Conservation (phyloP, 2,888 invertebrate species). For the Pollenia griseotomentosa region DNA sequence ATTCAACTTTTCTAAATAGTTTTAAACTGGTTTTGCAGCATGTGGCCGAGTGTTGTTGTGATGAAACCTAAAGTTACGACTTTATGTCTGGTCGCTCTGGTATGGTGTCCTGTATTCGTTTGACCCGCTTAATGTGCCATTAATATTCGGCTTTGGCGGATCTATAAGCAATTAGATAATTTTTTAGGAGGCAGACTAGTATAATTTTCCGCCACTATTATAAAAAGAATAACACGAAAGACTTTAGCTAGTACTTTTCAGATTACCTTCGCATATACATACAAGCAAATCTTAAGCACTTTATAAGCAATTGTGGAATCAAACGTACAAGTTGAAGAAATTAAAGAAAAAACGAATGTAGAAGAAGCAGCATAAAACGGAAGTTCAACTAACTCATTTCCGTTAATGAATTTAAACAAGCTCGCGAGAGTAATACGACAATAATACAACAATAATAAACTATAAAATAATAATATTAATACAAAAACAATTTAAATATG, state of each 20-base stretch:
- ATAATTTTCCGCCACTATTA: too few species aligned
- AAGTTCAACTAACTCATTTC: constrained; percentile 83
- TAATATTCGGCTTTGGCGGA: too few species aligned
- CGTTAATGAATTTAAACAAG: constrained; percentile 78
- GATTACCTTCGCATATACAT: constrained; percentile 13
- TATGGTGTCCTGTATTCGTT: too few species aligned
- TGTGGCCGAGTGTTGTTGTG: too few species aligned
- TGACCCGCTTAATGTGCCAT: too few species aligned
- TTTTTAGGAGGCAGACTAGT: too few species aligned
- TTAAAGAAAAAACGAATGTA: constrained; percentile 75
- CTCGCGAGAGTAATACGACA: constrained; percentile 49
- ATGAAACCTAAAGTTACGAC: too few species aligned
- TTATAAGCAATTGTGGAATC: constrained; percentile 47
- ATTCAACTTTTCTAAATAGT: too few species aligned
- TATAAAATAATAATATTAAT: constrained; percentile 30
- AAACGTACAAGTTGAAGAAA: constrained; percentile 53
- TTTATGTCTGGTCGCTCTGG: too few species aligned
- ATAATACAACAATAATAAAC: constrained; percentile 38
- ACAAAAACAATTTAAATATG: constrained; percentile 22
- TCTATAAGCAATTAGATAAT: too few species aligned
- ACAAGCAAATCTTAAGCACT: constrained; percentile 31
- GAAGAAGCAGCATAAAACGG: constrained; percentile 77
- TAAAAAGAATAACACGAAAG: too few species aligned
- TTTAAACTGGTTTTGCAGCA: too few species aligned
- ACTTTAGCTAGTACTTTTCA: neutral